phyloP scores from a whole-genome alignment of 1,140 invertebrate genomes.

The Saccostrea echinata region DNA sequence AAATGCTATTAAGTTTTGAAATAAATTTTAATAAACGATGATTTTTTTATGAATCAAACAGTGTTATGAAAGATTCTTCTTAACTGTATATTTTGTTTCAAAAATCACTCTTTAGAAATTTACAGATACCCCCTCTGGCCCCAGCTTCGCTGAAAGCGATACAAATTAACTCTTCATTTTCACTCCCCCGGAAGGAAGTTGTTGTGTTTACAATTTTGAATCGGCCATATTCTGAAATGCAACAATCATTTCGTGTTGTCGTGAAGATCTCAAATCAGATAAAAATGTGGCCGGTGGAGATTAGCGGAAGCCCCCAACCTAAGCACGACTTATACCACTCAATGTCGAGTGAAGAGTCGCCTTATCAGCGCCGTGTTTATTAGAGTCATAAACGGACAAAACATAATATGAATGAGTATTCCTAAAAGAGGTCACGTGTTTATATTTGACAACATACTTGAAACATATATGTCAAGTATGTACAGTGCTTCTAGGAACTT shows the following conservation, averaged over 20 bases:
- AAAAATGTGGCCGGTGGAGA: background rate
- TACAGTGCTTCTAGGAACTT: too few relatives aligned
- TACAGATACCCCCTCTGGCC: background rate
- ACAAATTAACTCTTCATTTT: background rate
- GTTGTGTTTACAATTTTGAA: slow-evolving; percentile 25
- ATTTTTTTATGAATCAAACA: background rate
- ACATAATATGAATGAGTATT: background rate
- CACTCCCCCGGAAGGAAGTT: slow-evolving; percentile 27
- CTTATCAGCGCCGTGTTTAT: slow-evolving; percentile 9
- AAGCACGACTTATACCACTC: background rate
- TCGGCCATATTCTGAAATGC: slow-evolving; percentile 27
- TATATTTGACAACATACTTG: background rate
- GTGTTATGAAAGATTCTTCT: too few relatives aligned
- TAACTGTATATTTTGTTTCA: too few relatives aligned
- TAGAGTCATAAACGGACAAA: background rate
- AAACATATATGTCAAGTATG: background rate
- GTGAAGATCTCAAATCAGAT: background rate
- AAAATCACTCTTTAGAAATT: background rate
- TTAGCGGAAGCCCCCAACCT: slow-evolving; percentile 12
- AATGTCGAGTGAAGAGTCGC: background rate
- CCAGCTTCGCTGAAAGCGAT: background rate
- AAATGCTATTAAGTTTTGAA: background rate
- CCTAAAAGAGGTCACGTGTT: background rate
- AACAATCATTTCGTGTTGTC: slow-evolving; percentile 18
- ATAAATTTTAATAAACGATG: background rate